Conservation (phyloP, 2,113 vertebrate species). For the Tenrec ecaudatus region DNA sequence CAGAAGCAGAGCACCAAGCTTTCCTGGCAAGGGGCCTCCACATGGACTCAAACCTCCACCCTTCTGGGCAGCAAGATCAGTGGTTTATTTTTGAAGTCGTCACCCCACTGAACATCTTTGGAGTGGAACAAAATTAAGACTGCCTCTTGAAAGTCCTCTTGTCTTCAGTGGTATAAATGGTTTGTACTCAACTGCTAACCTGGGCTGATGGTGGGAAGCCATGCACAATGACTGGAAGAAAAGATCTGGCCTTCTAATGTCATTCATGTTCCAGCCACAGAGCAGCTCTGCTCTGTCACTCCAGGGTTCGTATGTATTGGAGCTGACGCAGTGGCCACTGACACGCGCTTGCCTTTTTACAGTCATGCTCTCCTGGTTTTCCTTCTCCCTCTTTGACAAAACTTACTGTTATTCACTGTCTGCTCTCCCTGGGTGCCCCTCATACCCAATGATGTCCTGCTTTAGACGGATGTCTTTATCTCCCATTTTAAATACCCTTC, state of each 20-base stretch:
- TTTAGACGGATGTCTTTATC: not conserved
- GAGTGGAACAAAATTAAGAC: not conserved
- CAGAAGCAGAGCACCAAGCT: not conserved
- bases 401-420: not conserved
- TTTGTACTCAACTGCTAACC: not conserved
- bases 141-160: slow-evolving; percentile 3
- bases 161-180: not conserved
- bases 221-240: not conserved
- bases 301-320: not conserved
- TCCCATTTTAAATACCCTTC: not conserved
- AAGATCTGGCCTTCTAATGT: not conserved
- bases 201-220: not conserved
- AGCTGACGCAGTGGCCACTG: not conserved
- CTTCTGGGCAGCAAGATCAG: not conserved
- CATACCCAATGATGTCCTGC: not conserved
- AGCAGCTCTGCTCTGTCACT: not conserved
- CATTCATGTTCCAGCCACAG: not conserved
- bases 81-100: not conserved
- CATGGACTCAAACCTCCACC: not conserved
- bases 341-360: not conserved
- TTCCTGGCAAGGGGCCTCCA: not conserved
- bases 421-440: not conserved
- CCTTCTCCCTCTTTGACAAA: not conserved
- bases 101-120: not conserved
- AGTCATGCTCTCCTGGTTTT: not conserved